These are phyloP conservation scores for Nymphalis c-album DNA, from an alignment of 2,888 invertebrate species.

Conservation along the genomic window DNA sequence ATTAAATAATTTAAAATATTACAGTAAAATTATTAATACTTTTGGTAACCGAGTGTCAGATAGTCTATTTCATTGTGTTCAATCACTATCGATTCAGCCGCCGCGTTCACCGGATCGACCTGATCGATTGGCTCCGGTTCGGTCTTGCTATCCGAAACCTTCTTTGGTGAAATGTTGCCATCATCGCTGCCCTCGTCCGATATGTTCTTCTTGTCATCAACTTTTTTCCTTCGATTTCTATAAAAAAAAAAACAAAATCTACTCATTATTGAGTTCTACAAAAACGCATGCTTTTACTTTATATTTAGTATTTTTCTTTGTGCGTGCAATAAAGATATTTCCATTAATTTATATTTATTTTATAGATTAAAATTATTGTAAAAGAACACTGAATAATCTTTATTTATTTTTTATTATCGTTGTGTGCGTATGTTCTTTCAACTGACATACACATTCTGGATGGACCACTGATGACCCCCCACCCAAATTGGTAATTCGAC, in stretches of 20 bases:
- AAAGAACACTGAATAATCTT: too few species aligned
- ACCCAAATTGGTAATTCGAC: too few species aligned
- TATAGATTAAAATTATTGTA: too few species aligned
- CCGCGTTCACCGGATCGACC: neutral
- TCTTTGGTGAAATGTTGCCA: slow-evolving; percentile 16
- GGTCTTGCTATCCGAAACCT: neutral
- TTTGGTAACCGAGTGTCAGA: slow-evolving; percentile 28
- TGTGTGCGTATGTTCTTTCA: too few species aligned
- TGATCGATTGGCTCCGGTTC: slow-evolving; percentile 11
- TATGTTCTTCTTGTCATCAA: slow-evolving; percentile 40
- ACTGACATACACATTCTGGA: too few species aligned
- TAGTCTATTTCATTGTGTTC: slow-evolving; percentile 21
- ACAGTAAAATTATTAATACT: slow-evolving; percentile 11
- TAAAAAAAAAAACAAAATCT: neutral
- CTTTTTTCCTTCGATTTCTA: slow-evolving; percentile 55
- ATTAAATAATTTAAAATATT: too few species aligned
- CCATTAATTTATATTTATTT: too few species aligned
- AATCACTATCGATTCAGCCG: neutral
- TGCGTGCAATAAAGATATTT: too few species aligned
- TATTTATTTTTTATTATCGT: too few species aligned
- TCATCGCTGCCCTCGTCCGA: slow-evolving; percentile 23
- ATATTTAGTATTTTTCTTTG: too few species aligned
- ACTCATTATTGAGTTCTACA: neutral
- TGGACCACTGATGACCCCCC: too few species aligned
- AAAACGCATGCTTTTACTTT: neutral